Evolutionary conservation across 2,797 vertebrate genomes (phyloP).

Genomic region (Myotis pilosus): DNA sequence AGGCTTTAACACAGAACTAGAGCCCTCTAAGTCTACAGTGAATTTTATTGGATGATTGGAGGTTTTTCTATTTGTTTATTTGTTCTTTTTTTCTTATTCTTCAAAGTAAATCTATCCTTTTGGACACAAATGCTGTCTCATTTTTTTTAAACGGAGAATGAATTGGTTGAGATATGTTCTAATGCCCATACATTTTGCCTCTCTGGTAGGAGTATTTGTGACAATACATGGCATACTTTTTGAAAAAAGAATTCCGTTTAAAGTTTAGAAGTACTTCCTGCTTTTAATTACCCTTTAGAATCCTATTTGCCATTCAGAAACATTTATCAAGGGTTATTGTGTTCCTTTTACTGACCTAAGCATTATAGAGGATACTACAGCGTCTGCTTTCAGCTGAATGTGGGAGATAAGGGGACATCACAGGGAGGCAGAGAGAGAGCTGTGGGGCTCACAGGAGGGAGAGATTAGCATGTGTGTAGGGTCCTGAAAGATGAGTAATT

Average conservation of each 20-base stretch:
- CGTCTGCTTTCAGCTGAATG: slow-evolving; percentile 9
- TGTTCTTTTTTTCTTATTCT: neutral
- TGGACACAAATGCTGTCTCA: neutral
- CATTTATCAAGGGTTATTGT: neutral
- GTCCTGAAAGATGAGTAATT: neutral
- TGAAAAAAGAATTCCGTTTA: neutral
- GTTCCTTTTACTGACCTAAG: neutral
- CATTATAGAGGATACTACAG: neutral
- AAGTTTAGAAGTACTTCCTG: neutral
- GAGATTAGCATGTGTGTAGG: neutral
- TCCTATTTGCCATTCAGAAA: neutral
- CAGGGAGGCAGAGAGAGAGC: neutral
- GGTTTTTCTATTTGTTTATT: neutral
- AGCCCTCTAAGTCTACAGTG: neutral
- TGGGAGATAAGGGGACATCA: neutral
- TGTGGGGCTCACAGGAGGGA: neutral
- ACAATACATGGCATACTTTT: neutral
- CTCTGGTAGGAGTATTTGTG: neutral
- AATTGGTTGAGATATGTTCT: neutral
- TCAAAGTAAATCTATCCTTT: neutral
- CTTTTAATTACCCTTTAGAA: neutral
- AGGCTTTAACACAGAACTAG: neutral
- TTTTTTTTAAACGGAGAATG: neutral
- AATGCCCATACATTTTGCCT: neutral
- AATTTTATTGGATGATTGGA: neutral